A percentile compares a stretch with the other conserved stretches of the same genome.
Evolutionary conservation across 1,140 invertebrate species (phyloP).

Genomic region (Sinonovacula constricta): DNA sequence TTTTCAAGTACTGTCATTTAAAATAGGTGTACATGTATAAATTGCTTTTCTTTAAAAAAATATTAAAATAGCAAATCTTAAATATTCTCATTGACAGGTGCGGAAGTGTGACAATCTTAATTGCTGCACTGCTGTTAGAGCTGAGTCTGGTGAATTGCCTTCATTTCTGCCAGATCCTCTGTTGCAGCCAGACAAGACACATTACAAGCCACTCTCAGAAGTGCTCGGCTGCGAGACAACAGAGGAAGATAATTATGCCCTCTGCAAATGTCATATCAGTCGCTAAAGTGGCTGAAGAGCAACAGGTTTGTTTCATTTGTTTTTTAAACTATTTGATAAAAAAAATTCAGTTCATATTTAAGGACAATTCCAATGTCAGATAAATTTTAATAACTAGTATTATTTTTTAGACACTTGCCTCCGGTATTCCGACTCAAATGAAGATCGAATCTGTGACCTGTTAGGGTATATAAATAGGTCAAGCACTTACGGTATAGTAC

Average conservation of each 20-base stretch:
- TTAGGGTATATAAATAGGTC: too few species aligned
- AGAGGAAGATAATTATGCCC: slow-evolving; percentile 33
- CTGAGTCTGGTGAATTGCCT: slow-evolving; percentile 5
- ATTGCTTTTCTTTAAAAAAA: neutral
- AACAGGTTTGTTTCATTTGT: slow-evolving; percentile 30
- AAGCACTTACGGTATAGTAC: too few species aligned
- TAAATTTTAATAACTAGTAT: too few species aligned
- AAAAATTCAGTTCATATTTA: neutral
- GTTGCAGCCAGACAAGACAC: neutral
- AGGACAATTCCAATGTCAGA: too few species aligned
- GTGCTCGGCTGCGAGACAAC: slow-evolving; percentile 20
- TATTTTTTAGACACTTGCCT: too few species aligned
- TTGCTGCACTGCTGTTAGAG: slow-evolving; percentile 25
- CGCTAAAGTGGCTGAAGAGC: slow-evolving; percentile 38
- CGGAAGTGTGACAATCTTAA: slow-evolving; percentile 27
- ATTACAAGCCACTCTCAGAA: slow-evolving; percentile 30
- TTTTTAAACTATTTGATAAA: neutral
- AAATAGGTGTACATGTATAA: neutral
- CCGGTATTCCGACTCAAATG: too few species aligned
- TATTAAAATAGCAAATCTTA: neutral
- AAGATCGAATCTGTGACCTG: too few species aligned
- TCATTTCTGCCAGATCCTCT: slow-evolving; percentile 40
- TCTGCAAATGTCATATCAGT: neutral
- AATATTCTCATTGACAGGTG: slow-evolving; percentile 12
- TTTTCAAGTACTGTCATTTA: neutral